Conservation (phyloP, 1,140 invertebrate species). For the Conus betulinus region DNA sequence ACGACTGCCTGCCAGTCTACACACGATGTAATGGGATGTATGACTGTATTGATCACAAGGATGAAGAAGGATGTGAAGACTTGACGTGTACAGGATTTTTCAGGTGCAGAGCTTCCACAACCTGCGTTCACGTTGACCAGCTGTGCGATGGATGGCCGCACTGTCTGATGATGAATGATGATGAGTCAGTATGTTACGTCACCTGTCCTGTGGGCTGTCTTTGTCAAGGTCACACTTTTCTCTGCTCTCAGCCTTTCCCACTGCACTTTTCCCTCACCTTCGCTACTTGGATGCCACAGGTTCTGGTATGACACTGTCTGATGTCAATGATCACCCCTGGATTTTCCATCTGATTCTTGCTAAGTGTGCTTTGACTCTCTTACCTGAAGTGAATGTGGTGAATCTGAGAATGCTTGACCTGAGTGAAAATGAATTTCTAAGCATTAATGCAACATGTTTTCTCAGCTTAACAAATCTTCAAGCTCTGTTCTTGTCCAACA, state of each 20-base stretch:
- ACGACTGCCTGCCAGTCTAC: slow-evolving; percentile 5
- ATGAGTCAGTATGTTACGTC: slow-evolving; percentile 34
- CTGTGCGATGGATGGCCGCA: slow-evolving; percentile 27
- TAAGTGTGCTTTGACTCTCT: background rate
- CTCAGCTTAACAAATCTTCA: slow-evolving; percentile 2
- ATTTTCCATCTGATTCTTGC: background rate
- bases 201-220: slow-evolving; percentile 47
- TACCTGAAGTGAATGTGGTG: background rate
- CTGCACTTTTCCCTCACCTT: background rate
- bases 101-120: slow-evolving; percentile 11
- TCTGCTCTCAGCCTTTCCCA: background rate
- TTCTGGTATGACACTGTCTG: background rate
- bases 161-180: slow-evolving; percentile 37
- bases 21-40: slow-evolving; percentile 29
- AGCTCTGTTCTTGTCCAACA: slow-evolving; percentile 19
- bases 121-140: slow-evolving; percentile 27
- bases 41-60: slow-evolving; percentile 19
- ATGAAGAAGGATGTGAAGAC: slow-evolving; percentile 15
- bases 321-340: background rate
- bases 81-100: slow-evolving; percentile 38
- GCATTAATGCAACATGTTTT: slow-evolving; percentile 7
- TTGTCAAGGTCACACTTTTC: slow-evolving; percentile 20
- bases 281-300: slow-evolving; percentile 19
- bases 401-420: slow-evolving; percentile 16
- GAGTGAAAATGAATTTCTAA: slow-evolving; percentile 17